Evolutionary conservation across 2,113 vertebrate genomes (phyloP).

Genomic region (Petroica traversi): DNA sequence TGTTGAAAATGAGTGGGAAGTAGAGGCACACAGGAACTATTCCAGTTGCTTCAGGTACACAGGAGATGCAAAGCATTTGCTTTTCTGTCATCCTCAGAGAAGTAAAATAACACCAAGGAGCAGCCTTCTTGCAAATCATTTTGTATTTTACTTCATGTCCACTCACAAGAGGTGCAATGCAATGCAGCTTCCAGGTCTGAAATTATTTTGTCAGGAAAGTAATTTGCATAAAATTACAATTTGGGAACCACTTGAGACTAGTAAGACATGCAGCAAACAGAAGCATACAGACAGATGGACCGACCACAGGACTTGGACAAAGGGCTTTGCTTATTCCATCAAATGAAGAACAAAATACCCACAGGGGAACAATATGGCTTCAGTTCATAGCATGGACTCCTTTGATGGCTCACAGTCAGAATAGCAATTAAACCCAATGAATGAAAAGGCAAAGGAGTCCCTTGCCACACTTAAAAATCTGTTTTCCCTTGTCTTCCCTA

Average conservation of each 20-base stretch:
- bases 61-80: not conserved
- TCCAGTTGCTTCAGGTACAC: not conserved
- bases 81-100: not conserved
- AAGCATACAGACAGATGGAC: slow-evolving; percentile 10
- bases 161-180: not conserved
- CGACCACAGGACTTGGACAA: not conserved
- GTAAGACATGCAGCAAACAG: not conserved
- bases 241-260: not conserved
- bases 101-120: not conserved
- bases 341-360: not conserved
- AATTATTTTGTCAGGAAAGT: not conserved
- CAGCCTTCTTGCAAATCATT: not conserved
- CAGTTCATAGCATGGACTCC: not conserved
- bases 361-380: not conserved
- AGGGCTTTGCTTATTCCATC: not conserved
- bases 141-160: not conserved
- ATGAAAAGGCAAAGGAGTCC: not conserved
- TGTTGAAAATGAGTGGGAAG: not conserved
- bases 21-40: not conserved
- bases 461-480: not conserved
- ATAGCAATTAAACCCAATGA: not conserved
- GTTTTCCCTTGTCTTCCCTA: not conserved
- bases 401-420: not conserved
- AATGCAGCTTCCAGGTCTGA: not conserved
- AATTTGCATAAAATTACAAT: not conserved